These are phyloP conservation scores for Aphidius colemani DNA, from an alignment of 2,888 invertebrate genomes.

Conservation along the genomic window DNA sequence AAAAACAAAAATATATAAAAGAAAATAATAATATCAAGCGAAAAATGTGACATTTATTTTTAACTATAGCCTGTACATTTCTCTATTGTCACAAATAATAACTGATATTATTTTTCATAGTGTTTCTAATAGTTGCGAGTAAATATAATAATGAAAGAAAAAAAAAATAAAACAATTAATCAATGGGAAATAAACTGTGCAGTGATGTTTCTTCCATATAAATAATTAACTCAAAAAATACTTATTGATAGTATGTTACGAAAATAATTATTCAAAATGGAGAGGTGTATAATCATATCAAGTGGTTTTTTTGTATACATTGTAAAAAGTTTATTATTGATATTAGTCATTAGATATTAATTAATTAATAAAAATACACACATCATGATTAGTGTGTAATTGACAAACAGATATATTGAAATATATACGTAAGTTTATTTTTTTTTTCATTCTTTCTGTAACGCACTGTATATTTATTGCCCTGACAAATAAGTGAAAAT, in stretches of 20 bases:
- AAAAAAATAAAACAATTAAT: slow-evolving; percentile 32
- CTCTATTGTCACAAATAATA: slow-evolving; percentile 44
- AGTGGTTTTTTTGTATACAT: slow-evolving; percentile 53
- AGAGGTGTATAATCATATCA: slow-evolving; percentile 56
- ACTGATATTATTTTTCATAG: slow-evolving; percentile 53
- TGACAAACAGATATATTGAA: slow-evolving; percentile 18
- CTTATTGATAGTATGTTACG: slow-evolving; percentile 34
- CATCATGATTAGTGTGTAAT: slow-evolving; percentile 16
- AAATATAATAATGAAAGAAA: slow-evolving; percentile 27
- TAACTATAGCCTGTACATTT: slow-evolving; percentile 39
- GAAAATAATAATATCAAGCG: neutral
- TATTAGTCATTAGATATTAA: slow-evolving; percentile 56
- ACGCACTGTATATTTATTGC: slow-evolving; percentile 32
- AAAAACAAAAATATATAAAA: neutral
- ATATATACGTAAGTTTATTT: slow-evolving; percentile 5
- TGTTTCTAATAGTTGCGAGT: slow-evolving; percentile 53
- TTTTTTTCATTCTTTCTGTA: too few relatives aligned
- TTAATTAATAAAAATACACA: slow-evolving; percentile 39
- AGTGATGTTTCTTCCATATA: slow-evolving; percentile 49
- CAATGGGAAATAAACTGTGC: slow-evolving; percentile 40
- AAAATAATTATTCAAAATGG: slow-evolving; percentile 28
- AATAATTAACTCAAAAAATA: slow-evolving; percentile 34
- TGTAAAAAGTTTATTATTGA: slow-evolving; percentile 54
- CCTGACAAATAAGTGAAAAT: slow-evolving; percentile 47
- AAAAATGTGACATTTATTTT: slow-evolving; percentile 42